A percentile compares a stretch with the other conserved stretches of the same genome.
Evolutionary conservation across 2,888 invertebrate species (phyloP).

Genomic region (Buathra laborator): DNA sequence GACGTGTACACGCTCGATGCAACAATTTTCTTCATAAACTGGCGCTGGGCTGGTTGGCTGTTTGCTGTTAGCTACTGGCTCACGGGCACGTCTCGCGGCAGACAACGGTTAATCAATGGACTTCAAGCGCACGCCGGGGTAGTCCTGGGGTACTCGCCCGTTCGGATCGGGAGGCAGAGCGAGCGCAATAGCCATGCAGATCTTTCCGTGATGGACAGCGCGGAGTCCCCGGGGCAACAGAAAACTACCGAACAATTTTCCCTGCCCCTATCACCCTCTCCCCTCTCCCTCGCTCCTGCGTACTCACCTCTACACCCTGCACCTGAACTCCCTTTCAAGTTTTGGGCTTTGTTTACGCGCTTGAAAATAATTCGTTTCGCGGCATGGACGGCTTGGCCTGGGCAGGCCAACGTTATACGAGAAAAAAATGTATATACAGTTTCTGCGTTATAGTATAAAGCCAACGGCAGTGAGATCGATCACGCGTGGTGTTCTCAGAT

Average conservation of each 20-base stretch:
- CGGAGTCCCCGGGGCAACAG: conserved; percentile 74
- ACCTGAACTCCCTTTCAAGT: conserved; percentile 79
- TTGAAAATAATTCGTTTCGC: conserved; percentile 79
- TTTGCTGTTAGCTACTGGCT: conserved; percentile 63
- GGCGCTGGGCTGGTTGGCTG: conserved; percentile 71
- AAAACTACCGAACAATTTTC: conserved; percentile 83
- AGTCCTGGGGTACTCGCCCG: conserved; percentile 41
- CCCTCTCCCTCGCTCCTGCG: conserved; percentile 33
- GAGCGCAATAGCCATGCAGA: conserved; percentile 58
- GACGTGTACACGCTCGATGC: conserved; percentile 74
- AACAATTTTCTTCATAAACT: conserved; percentile 81
- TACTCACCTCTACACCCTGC: conserved; percentile 46
- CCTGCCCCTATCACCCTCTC: conserved; percentile 40
- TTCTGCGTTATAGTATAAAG: conserved; percentile 28
- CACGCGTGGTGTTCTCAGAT: conserved; percentile 15
- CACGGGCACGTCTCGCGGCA: conserved; percentile 70
- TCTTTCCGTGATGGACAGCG: conserved; percentile 68
- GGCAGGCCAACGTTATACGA: conserved; percentile 34
- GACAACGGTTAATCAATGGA: conserved; percentile 84
- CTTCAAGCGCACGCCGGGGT: conserved; percentile 82
- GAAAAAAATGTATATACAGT: conserved; percentile 16
- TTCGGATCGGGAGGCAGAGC: conserved; percentile 36
- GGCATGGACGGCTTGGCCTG: conserved; percentile 54
- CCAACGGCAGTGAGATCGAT: conserved; percentile 36
- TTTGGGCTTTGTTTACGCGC: conserved; percentile 81